Percentiles rank a stretch among this genome's conserved stretches.
phyloP scores from a whole-genome alignment of 2,113 vertebrate species.

The Triplophysa dalaica region DNA sequence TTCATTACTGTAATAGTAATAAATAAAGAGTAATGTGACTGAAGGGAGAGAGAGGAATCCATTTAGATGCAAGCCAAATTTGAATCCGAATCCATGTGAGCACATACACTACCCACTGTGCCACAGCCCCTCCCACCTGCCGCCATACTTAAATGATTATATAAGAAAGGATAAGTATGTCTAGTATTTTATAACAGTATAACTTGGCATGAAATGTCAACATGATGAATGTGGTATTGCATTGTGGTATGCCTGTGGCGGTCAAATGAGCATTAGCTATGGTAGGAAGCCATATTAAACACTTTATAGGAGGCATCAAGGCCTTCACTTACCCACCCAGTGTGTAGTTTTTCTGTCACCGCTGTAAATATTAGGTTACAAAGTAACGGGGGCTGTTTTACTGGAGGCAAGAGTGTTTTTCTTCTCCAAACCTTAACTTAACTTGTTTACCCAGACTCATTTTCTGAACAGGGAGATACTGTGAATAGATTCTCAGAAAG shows the following conservation, averaged over 20 bases:
- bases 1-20: too few species aligned
- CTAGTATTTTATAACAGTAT: slow-evolving; percentile 4
- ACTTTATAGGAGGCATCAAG: slow-evolving; percentile 9
- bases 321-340: not conserved
- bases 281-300: slow-evolving; percentile 25
- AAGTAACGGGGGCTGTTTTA: not conserved
- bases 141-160: not conserved
- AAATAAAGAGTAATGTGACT: not conserved
- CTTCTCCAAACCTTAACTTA: not conserved
- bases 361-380: not conserved
- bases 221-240: slow-evolving; percentile 19
- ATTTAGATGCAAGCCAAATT: not conserved
- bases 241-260: slow-evolving; percentile 9
- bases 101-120: not conserved
- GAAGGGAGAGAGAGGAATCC: not conserved
- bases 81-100: not conserved
- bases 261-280: slow-evolving; percentile 23
- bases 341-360: not conserved
- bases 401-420: slow-evolving; percentile 2
- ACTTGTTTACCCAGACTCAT: slow-evolving; percentile 25
- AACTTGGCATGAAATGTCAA: slow-evolving; percentile 31
- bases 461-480: not conserved
- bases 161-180: not conserved
- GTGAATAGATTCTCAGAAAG: not conserved
- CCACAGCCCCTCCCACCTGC: not conserved